Evolutionary conservation across 2,113 vertebrate species (phyloP).

Genomic region (Triplophysa dalaica): DNA sequence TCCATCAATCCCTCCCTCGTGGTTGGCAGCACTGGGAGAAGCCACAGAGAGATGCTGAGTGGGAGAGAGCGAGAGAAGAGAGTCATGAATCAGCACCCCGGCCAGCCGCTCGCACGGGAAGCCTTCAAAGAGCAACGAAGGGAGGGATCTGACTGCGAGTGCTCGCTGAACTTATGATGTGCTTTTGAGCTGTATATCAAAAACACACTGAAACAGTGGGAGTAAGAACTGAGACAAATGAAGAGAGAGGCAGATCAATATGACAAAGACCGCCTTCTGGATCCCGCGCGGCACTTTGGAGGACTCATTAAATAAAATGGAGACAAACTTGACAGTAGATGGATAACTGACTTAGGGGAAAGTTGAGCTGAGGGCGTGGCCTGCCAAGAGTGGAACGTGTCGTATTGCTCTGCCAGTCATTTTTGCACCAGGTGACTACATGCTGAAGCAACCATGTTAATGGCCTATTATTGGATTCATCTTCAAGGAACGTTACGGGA

Average conservation of each 20-base stretch:
- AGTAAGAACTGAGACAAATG: constrained; percentile 20
- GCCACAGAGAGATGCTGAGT: constrained; percentile 11
- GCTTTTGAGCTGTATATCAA: constrained; percentile 44
- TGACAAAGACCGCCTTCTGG: constrained; percentile 24
- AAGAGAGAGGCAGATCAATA: constrained; percentile 40
- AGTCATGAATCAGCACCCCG: constrained; percentile 49
- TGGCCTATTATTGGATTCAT: no score
- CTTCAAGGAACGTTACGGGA: no score
- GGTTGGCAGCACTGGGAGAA: constrained; percentile 3
- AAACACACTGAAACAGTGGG: constrained; percentile 22
- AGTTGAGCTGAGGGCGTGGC: neutral
- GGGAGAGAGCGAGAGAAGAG: constrained; percentile 28
- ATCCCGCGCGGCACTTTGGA: constrained; percentile 31
- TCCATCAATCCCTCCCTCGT: constrained; percentile 42
- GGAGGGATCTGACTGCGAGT: constrained; percentile 37
- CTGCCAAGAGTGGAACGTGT: neutral
- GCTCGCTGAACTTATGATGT: constrained; percentile 37
- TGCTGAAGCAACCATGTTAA: no score
- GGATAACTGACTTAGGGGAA: neutral
- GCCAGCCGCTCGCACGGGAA: constrained; percentile 37
- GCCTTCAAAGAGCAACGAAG: constrained; percentile 51
- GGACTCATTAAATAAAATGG: constrained; percentile 32
- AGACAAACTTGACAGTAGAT: constrained; percentile 29
- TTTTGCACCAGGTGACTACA: neutral
- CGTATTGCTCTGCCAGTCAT: neutral